phyloP scores from a whole-genome alignment of 2,888 invertebrate species.

The Stratiomys singularior region DNA sequence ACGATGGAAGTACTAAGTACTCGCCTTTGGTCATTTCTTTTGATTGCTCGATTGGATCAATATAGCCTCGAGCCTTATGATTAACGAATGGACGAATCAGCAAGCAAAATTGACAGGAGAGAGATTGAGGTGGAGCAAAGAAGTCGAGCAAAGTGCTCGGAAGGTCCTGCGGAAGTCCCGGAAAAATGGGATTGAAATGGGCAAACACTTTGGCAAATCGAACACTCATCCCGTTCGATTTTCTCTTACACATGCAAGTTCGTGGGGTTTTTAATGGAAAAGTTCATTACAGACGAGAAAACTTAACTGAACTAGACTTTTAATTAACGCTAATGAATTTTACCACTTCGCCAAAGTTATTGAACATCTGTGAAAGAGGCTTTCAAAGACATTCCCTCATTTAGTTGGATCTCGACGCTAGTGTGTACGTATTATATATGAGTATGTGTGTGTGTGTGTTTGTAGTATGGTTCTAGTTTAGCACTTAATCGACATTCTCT shows the following conservation, averaged over 20 bases:
- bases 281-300: slow-evolving; percentile 52
- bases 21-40: slow-evolving; percentile 41
- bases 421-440: not conserved
- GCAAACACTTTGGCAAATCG: slow-evolving; percentile 29
- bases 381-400: slow-evolving; percentile 48
- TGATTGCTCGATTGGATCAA: slow-evolving; percentile 39
- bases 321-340: slow-evolving; percentile 53
- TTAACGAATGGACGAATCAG: not conserved
- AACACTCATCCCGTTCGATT: not conserved
- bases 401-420: not conserved
- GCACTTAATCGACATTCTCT: not conserved
- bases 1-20: slow-evolving; percentile 9
- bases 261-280: slow-evolving; percentile 49
- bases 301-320: slow-evolving; percentile 52
- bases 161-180: too few relatives aligned
- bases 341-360: slow-evolving; percentile 52
- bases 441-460: not conserved
- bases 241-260: too few relatives aligned
- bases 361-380: slow-evolving; percentile 48
- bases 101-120: too few relatives aligned
- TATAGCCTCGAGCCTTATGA: slow-evolving; percentile 4
- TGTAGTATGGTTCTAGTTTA: too few relatives aligned
- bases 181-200: not conserved
- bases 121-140: too few relatives aligned
- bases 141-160: not conserved